Conservation (phyloP, 2,888 invertebrate genomes). For the Thera obeliscata region DNA sequence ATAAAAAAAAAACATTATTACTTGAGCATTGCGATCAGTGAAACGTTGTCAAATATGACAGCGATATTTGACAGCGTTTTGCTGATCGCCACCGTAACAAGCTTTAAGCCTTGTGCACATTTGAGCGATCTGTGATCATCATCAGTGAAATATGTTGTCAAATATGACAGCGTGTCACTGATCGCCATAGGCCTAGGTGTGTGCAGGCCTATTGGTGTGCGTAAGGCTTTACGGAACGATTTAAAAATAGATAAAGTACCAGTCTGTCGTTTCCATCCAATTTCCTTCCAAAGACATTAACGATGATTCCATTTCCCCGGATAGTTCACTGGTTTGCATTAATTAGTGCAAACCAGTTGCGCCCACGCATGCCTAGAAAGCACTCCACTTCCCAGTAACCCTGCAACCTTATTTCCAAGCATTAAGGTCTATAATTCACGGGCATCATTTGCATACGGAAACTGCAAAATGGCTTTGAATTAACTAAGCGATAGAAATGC, state of each 20-base stretch:
- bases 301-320: slow-evolving; percentile 12
- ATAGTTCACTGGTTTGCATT: slow-evolving; percentile 33
- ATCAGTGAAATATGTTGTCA: too few relatives aligned
- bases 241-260: neutral
- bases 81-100: too few relatives aligned
- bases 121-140: too few relatives aligned
- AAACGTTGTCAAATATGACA: too few relatives aligned
- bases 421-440: slow-evolving; percentile 12
- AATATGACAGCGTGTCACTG: too few relatives aligned
- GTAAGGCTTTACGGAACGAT: neutral
- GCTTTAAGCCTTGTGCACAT: too few relatives aligned
- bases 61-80: too few relatives aligned
- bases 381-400: slow-evolving; percentile 18
- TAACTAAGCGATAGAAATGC: slow-evolving; percentile 29
- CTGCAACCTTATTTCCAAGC: neutral
- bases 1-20: too few relatives aligned
- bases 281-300: slow-evolving; percentile 6
- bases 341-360: slow-evolving; percentile 37
- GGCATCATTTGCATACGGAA: slow-evolving; percentile 31
- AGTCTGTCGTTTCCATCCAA: slow-evolving; percentile 4
- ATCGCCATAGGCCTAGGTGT: too few relatives aligned
- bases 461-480: slow-evolving; percentile 35
- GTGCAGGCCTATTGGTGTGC: too few relatives aligned
- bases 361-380: slow-evolving; percentile 41
- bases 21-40: too few relatives aligned